These are phyloP conservation scores for Ips typographus DNA, from an alignment of 1,140 invertebrate genomes.

Conservation along the genomic window DNA sequence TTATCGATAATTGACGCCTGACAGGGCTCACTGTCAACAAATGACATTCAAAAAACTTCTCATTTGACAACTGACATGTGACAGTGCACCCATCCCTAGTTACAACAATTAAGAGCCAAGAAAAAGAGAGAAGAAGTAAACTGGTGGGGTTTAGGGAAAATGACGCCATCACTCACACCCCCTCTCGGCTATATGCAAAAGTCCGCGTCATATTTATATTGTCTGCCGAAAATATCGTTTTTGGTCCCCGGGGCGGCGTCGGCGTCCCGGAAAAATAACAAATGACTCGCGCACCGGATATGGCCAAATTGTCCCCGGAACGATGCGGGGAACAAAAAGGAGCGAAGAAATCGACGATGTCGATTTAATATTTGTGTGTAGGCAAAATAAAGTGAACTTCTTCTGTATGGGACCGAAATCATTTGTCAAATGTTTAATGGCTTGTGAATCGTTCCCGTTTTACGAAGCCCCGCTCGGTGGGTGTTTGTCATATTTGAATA, in stretches of 20 bases:
- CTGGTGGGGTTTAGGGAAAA: too few species aligned
- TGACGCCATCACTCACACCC: neutral
- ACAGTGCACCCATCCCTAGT: too few species aligned
- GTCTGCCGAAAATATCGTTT: slow-evolving; percentile 15
- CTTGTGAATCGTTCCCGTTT: slow-evolving; percentile 24
- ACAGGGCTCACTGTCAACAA: too few species aligned
- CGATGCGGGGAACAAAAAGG: slow-evolving; percentile 21
- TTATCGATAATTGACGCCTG: too few species aligned
- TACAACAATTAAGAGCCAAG: too few species aligned
- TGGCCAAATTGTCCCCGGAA: slow-evolving; percentile 25
- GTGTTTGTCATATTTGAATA: slow-evolving; percentile 25
- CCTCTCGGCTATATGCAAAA: slow-evolving; percentile 4
- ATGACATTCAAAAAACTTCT: too few species aligned
- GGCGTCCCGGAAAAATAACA: slow-evolving; percentile 24
- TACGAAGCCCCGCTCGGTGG: slow-evolving; percentile 5
- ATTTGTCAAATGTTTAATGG: slow-evolving; percentile 32
- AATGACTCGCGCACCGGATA: slow-evolving; percentile 27
- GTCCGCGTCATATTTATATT: slow-evolving; percentile 20
- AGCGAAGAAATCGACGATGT: slow-evolving; percentile 13
- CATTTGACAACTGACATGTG: too few species aligned
- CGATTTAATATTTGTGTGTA: slow-evolving; percentile 26
- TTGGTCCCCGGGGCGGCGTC: neutral
- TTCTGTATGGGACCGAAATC: slow-evolving; percentile 18
- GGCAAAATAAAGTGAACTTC: slow-evolving; percentile 17
- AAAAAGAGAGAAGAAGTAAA: too few species aligned